Conservation (phyloP, 2,113 vertebrate genomes). For the Eidolon helvum region DNA sequence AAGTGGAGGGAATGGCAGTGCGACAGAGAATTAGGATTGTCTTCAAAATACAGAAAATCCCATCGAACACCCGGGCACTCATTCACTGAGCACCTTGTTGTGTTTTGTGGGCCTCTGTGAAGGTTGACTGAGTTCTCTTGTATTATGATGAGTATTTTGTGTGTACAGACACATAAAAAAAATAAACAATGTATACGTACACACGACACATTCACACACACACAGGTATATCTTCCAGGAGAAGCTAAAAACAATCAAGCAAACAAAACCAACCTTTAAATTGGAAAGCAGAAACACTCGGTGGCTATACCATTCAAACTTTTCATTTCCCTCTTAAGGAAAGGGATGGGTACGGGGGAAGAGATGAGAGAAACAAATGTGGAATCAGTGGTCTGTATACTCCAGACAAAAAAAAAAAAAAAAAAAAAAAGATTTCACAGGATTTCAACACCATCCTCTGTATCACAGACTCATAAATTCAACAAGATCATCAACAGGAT, state of each 20-base stretch:
- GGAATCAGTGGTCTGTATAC: not conserved
- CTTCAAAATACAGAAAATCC: not conserved
- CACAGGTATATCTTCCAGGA: not conserved
- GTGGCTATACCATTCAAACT: not conserved
- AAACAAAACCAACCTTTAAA: not conserved
- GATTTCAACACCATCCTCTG: slow-evolving; percentile 71
- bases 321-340: not conserved
- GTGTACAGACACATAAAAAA: not conserved
- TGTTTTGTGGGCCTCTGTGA: not conserved
- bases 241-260: not conserved
- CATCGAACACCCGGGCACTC: not conserved
- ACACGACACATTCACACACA: not conserved
- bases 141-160: not conserved
- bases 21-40: not conserved
- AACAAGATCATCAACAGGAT: slow-evolving; percentile 93
- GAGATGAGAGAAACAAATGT: not conserved
- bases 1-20: not conserved
- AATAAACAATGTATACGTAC: not conserved
- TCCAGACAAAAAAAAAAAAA: not conserved
- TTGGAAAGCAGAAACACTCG: not conserved
- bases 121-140: not conserved
- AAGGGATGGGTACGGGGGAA: not conserved
- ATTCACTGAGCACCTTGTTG: not conserved
- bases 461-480: slow-evolving; percentile 84
- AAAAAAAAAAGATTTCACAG: not conserved